Evolutionary conservation across 2,888 invertebrate species (phyloP).

Genomic region (Macroteleia sp.): DNA sequence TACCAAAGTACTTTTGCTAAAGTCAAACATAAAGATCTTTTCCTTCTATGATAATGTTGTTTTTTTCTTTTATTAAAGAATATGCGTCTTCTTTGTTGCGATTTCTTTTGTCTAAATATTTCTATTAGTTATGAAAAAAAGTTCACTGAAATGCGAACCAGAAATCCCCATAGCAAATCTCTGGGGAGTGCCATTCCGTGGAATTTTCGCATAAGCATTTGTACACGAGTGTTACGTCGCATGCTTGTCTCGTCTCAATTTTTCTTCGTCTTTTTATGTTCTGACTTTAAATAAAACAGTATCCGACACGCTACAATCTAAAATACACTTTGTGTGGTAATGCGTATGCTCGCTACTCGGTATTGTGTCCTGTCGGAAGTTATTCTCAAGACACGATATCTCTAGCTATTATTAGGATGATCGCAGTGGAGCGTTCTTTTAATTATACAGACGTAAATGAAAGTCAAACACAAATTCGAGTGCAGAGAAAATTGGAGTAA

Average conservation of each 20-base stretch:
- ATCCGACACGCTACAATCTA: slow-evolving; percentile 15
- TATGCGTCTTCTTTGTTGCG: too few species aligned
- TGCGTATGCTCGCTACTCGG: not conserved
- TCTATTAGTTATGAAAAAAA: too few species aligned
- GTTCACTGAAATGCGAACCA: too few species aligned
- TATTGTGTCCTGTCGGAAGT: slow-evolving; percentile 29
- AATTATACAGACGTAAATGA: slow-evolving; percentile 9
- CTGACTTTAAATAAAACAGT: slow-evolving; percentile 9
- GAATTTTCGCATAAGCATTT: slow-evolving; percentile 27
- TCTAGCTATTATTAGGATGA: slow-evolving; percentile 10
- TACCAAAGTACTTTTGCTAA: too few species aligned
- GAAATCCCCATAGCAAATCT: slow-evolving; percentile 10
- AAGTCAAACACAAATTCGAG: slow-evolving; percentile 7
- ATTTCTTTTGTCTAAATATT: too few species aligned
- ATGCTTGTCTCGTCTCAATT: slow-evolving; percentile 7
- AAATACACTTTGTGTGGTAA: slow-evolving; percentile 17
- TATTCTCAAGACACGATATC: slow-evolving; percentile 13
- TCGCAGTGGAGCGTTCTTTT: slow-evolving; percentile 20
- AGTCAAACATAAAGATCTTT: too few species aligned
- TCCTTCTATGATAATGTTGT: too few species aligned
- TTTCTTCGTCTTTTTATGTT: slow-evolving; percentile 28
- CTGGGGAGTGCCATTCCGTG: not conserved
- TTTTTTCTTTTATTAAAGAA: too few species aligned
- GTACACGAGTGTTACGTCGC: slow-evolving; percentile 35
- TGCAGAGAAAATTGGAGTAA: not conserved